A percentile compares a stretch with the other conserved stretches of the same genome.
Evolutionary conservation across 2,888 invertebrate genomes (phyloP).

Genomic region (Zootermopsis nevadensis): DNA sequence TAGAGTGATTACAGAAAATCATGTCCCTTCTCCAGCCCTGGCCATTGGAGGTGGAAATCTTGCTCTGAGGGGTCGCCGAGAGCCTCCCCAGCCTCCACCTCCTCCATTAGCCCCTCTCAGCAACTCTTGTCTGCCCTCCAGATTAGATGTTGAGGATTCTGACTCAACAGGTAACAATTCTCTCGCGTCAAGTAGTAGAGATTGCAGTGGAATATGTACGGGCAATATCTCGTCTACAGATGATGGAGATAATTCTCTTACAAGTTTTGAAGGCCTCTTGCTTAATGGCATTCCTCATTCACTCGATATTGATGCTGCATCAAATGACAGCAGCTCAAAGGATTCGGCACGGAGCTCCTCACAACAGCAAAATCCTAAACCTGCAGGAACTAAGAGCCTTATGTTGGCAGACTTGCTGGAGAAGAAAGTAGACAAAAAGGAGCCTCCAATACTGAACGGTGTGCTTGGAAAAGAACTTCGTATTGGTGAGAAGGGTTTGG

Average conservation of each 20-base stretch:
- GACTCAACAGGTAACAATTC: constrained; percentile 68
- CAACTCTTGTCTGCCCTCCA: constrained; percentile 53
- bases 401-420: constrained; percentile 88
- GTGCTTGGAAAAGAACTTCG: constrained; percentile 68
- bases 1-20: constrained; percentile 32
- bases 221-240: constrained; percentile 68
- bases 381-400: constrained; percentile 66
- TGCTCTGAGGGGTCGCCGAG: constrained; percentile 61
- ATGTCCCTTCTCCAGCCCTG: constrained; percentile 39
- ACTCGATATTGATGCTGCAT: constrained; percentile 65
- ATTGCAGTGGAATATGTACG: constrained; percentile 61
- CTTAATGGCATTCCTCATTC: constrained; percentile 69
- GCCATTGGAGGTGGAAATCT: constrained; percentile 55
- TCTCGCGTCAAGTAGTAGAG: constrained; percentile 67
- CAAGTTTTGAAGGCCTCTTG: constrained; percentile 73
- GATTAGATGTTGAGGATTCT: constrained; percentile 64
- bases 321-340: constrained; percentile 62
- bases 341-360: constrained; percentile 67
- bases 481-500: constrained; percentile 70
- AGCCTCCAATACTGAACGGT: constrained; percentile 70
- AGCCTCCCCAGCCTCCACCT: constrained; percentile 65
- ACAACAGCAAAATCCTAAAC: constrained; percentile 57
- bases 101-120: constrained; percentile 65
- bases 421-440: constrained; percentile 74
- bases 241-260: constrained; percentile 71